Percentiles rank a stretch among this genome's conserved stretches.
These are phyloP conservation scores for Zelostemma sp. DNA, from an alignment of 1,140 invertebrate genomes.

Conservation along the genomic window DNA sequence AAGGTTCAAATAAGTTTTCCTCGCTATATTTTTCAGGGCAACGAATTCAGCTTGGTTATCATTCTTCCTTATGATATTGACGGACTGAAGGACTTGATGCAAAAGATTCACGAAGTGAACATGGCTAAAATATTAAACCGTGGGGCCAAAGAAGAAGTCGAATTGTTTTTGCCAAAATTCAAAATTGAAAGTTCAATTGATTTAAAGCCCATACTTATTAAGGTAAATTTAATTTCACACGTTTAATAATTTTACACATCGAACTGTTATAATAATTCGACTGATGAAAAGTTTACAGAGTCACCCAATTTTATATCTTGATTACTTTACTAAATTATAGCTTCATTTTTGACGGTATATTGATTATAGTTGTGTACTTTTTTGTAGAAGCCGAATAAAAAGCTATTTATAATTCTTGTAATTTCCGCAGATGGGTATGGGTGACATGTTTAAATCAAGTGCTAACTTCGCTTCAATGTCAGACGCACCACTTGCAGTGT, in stretches of 20 bases:
- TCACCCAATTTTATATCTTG: no score
- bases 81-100: constrained; percentile 68
- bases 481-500: constrained; percentile 62
- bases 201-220: constrained; percentile 67
- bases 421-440: constrained; percentile 72
- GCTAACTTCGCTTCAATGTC: constrained; percentile 74
- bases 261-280: no score
- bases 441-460: constrained; percentile 69
- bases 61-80: constrained; percentile 74
- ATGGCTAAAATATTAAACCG: constrained; percentile 50
- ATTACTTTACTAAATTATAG: no score
- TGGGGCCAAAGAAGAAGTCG: constrained; percentile 57
- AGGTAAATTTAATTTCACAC: constrained; percentile 58
- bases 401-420: background rate
- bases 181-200: constrained; percentile 71
- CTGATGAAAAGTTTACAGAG: no score
- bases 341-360: no score
- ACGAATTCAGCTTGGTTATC: constrained; percentile 74
- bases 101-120: constrained; percentile 59
- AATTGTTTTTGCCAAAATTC: constrained; percentile 75
- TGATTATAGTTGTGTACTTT: no score
- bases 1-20: no score
- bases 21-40: constrained; percentile 60
- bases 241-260: background rate
- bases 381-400: background rate